Evolutionary conservation across 1,140 invertebrate species (phyloP).

Genomic region (Formica exsecta): DNA sequence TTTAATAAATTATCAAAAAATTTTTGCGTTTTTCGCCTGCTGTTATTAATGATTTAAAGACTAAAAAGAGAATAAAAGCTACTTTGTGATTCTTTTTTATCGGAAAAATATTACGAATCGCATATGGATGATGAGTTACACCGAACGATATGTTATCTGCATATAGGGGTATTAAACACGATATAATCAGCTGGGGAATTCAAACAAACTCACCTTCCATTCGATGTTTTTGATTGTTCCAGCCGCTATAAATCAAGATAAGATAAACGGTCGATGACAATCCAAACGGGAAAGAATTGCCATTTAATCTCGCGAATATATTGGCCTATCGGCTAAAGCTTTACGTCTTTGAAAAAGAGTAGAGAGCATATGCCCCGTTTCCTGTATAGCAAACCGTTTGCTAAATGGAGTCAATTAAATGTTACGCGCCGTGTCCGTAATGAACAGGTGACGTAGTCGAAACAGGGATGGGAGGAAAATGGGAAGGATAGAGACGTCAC

Average conservation of each 20-base stretch:
- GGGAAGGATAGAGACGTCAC: conserved; percentile 38
- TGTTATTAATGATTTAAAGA: neutral
- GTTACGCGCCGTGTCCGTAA: conserved; percentile 27
- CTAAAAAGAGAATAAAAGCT: neutral
- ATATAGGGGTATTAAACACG: conserved; percentile 24
- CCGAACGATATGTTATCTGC: neutral
- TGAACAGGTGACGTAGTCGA: conserved; percentile 48
- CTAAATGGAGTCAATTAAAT: conserved; percentile 58
- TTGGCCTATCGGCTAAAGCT: conserved; percentile 12
- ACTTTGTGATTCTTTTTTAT: neutral
- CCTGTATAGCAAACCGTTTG: neutral
- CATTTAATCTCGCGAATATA: conserved; percentile 49
- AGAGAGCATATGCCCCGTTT: conserved; percentile 4
- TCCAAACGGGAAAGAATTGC: conserved; percentile 38
- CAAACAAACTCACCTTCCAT: conserved; percentile 14
- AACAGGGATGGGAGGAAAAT: neutral
- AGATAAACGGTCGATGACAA: conserved; percentile 52
- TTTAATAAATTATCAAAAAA: neutral
- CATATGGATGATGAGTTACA: neutral
- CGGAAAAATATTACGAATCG: neutral
- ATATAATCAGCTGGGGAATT: neutral
- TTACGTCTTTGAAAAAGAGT: conserved; percentile 51
- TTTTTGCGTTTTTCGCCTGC: neutral
- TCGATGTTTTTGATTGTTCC: neutral
- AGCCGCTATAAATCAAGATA: conserved; percentile 38